A percentile compares a stretch with the other conserved stretches of the same genome.
phyloP scores from a whole-genome alignment of 2,888 invertebrate species.

The Mythimna ferrago region DNA sequence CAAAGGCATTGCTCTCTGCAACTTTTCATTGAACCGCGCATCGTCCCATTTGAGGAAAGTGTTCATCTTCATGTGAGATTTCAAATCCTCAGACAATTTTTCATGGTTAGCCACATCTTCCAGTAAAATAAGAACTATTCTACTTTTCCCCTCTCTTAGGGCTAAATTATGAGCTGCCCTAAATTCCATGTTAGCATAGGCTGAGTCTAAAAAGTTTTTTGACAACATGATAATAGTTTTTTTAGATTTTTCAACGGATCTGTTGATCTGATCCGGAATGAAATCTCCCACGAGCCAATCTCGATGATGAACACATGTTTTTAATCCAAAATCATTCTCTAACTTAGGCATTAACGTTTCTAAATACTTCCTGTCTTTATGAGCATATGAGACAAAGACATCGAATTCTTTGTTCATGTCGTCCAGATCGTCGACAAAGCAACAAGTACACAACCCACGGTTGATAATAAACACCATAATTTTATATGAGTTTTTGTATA shows the following conservation, averaged over 20 bases:
- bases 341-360: slow-evolving; percentile 35
- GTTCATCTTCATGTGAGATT: slow-evolving; percentile 93
- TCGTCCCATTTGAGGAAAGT: slow-evolving; percentile 96
- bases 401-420: slow-evolving; percentile 42
- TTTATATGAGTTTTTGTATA: slow-evolving; percentile 60
- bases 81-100: slow-evolving; percentile 83
- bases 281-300: slow-evolving; percentile 52
- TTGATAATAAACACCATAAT: slow-evolving; percentile 60
- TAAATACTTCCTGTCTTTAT: slow-evolving; percentile 30
- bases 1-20: slow-evolving; percentile 92
- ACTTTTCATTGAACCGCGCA: slow-evolving; percentile 94
- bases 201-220: slow-evolving; percentile 76
- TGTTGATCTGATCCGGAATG: slow-evolving; percentile 41
- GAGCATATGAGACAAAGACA: slow-evolving; percentile 42
- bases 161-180: slow-evolving; percentile 89
- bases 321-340: slow-evolving; percentile 45
- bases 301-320: slow-evolving; percentile 43
- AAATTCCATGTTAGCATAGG: slow-evolving; percentile 92
- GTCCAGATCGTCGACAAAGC: slow-evolving; percentile 34
- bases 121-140: slow-evolving; percentile 93
- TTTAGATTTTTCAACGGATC: slow-evolving; percentile 44
- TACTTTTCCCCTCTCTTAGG: slow-evolving; percentile 88
- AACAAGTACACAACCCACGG: slow-evolving; percentile 49
- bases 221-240: slow-evolving; percentile 64
- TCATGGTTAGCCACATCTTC: slow-evolving; percentile 88